These are phyloP conservation scores for Cantharis rustica DNA, from an alignment of 2,888 invertebrate species.

Conservation along the genomic window DNA sequence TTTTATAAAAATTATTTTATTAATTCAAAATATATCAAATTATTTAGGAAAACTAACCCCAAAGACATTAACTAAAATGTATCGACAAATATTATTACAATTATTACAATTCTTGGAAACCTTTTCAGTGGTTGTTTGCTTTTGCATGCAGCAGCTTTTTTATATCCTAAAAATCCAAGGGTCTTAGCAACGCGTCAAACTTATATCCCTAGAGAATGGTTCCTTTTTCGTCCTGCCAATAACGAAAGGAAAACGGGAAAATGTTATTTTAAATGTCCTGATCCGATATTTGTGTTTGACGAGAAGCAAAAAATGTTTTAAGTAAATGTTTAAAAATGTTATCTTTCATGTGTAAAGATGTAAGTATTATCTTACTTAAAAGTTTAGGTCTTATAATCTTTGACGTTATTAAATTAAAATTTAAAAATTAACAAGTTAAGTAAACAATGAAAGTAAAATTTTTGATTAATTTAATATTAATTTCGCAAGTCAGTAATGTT, in stretches of 20 bases:
- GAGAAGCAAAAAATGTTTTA: constrained; percentile 22
- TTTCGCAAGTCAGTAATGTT: too few relatives aligned
- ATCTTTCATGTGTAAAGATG: constrained; percentile 1
- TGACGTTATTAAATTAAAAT: too few relatives aligned
- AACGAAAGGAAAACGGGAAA: constrained; percentile 35
- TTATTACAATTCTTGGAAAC: constrained; percentile 42
- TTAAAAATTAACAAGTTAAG: too few relatives aligned
- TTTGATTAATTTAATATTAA: too few relatives aligned
- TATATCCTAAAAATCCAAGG: constrained; percentile 39
- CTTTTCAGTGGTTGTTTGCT: constrained; percentile 42
- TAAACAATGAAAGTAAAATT: too few relatives aligned
- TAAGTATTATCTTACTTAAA: background rate
- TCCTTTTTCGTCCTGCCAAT: constrained; percentile 31
- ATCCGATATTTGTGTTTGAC: constrained; percentile 34
- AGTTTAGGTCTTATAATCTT: background rate
- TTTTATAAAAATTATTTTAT: background rate
- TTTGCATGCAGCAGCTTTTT: constrained; percentile 49
- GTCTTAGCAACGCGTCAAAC: constrained; percentile 31
- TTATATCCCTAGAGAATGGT: constrained; percentile 30
- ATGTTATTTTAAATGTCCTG: constrained; percentile 43
- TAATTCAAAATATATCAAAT: background rate
- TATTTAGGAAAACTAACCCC: background rate
- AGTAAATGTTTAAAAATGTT: constrained; percentile 23
- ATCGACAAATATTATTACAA: constrained; percentile 45
- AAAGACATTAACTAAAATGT: constrained; percentile 9